Base-by-base conservation (phyloP, 1,140 invertebrate genomes). In the Pomacea maculata region DNA sequence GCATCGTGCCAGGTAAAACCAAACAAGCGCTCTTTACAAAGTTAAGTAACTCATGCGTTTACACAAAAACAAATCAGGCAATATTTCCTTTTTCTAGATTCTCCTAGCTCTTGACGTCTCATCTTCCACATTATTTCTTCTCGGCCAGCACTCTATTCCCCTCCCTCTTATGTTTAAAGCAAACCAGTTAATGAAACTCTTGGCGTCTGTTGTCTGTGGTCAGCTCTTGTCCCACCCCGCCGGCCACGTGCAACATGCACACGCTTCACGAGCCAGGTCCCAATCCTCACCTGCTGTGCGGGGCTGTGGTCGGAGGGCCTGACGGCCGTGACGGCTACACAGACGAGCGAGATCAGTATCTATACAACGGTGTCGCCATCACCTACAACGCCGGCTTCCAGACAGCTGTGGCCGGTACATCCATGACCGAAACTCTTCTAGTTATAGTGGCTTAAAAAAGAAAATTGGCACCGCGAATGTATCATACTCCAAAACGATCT, bases 311-410 rank as follows among this genome's bases (percentile, higher is more conserved):
- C 7, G 91, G 91, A 19, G 91, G 91, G 9, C 91, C 91, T 1
- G 88, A 85, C 45, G 19, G 65, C 2, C 75, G 82, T 34, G 90
- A 91, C 76, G 71, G 74, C 6, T 91, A 90, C 81, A 82, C 65
- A 7, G 89, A 91, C 82, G 80, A 86, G 34, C 83, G 91, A 45
- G 78, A 78, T 45, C 85, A 91, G 80, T 90, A 89, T 85, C 80
- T 84, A 87, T 83, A 84, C 70, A 91, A 91, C 76, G 90, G 91
- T 84, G 89, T 91, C 17, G 86, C 90, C 14, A 86, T 78, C 68
- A 88, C 91, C 78, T 91, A 91, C 84, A 91, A 91, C 82, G 89
- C 89, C 70, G 90, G 87, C 11, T 90, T 91, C 80, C 87, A 88
- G 78, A 72, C 79, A 1, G 83, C 83, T 55, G 55, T 85, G 52